phyloP scores from a whole-genome alignment of 1,140 invertebrate genomes.

The Portunus trituberculatus region DNA sequence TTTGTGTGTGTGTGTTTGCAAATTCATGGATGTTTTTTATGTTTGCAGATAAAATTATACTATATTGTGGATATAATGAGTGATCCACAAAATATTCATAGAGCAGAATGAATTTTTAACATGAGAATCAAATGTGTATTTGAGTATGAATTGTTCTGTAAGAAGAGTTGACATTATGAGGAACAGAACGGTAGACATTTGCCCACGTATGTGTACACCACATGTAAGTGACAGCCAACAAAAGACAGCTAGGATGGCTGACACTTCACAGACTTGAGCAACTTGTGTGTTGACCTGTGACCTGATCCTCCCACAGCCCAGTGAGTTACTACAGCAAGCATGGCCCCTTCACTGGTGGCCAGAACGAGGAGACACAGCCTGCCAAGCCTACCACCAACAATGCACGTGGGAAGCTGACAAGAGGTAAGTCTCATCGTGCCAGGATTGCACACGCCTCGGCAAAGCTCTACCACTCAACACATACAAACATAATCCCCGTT shows the following conservation, averaged over 20 bases:
- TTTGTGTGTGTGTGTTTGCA: not conserved
- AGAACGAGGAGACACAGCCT: constrained; percentile 22
- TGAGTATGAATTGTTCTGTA: not conserved
- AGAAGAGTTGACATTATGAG: not conserved
- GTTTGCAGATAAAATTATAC: not conserved
- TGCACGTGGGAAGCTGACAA: constrained; percentile 67
- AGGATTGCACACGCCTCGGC: not conserved
- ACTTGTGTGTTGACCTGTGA: constrained; percentile 32
- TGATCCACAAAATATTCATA: too few species aligned
- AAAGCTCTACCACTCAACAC: not conserved
- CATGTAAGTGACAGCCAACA: not conserved
- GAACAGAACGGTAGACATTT: not conserved
- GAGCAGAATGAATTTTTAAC: not conserved
- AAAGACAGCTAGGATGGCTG: not conserved
- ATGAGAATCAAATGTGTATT: not conserved
- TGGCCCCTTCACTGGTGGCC: not conserved
- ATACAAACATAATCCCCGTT: not conserved
- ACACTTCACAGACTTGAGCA: not conserved
- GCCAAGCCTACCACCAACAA: constrained; percentile 52
- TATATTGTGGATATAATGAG: not conserved
- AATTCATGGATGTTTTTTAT: not conserved
- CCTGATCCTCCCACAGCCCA: constrained; percentile 58
- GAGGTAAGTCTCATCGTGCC: constrained; percentile 36
- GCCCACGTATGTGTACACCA: not conserved
- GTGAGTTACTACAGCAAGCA: constrained; percentile 65